Evolutionary conservation across 2,888 invertebrate species (phyloP), one percentile per base, ranked within the genome.

Genomic region (Pristionchus exspectatus): DNA sequence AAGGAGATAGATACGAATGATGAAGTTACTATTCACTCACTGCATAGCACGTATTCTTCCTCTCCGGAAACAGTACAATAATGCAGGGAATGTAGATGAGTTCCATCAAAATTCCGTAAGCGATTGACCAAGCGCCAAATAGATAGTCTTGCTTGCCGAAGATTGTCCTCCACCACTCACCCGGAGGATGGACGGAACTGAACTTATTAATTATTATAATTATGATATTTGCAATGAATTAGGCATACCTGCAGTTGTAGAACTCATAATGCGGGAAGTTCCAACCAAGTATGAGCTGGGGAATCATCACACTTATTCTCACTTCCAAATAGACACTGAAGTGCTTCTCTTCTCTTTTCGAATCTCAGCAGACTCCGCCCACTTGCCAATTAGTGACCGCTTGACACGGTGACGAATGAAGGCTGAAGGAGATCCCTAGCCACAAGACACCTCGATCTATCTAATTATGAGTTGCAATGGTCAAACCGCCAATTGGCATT

Each of bases 11-110:
- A 63, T 50, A 7, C 44, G 44, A 12, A 3, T 50, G 44, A 7
- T 7, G 44, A 50, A 50, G 44, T 50, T 50, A 9, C 44, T 50
- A 10, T 50, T 50, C 12, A 27, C 38, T 44, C 12, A 77, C 77
- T 24, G 77, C 77, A 77, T 77, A 77, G 44, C 77, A 77, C 18
- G 77, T 77, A 24, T 77, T 77, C 24, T 44, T 77, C n/a, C 77
- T 38, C 77, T 77, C 77, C 44, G 77, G n/a, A 24, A 77, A 24
- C 44, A 77, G 77, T 5, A 21, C 24, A 18, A 77, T 44, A 14
- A 77, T 77, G 44, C 38, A 44, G 7, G 77, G 77, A 77, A 77
- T 77, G 30, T 77, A 77, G 77, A 77, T 38, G 7, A 77, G 18
- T 24, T 77, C 77, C 24, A 77, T 77, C 14, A 77, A 9, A 44